Evolutionary conservation across 2,888 invertebrate genomes (phyloP).

Genomic region (Chromoteleia sp.): DNA sequence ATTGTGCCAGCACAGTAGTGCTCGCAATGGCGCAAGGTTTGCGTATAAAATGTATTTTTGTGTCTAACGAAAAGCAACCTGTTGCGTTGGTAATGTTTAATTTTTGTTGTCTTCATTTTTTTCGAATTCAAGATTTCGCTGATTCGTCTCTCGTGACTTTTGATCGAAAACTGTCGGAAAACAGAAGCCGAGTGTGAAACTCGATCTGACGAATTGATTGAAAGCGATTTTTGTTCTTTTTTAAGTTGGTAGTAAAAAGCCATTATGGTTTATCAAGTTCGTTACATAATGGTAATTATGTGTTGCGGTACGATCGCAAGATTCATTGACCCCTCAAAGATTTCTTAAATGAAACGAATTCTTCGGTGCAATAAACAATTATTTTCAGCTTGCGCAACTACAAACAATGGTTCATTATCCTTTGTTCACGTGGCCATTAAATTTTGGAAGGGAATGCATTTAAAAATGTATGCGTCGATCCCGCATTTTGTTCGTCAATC

Average conservation of each 20-base stretch:
- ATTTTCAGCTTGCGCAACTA: conserved; percentile 11
- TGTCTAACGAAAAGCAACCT: conserved; percentile 43
- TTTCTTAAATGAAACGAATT: conserved; percentile 55
- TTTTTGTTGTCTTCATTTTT: neutral
- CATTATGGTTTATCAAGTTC: conserved; percentile 39
- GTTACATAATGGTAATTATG: conserved; percentile 48
- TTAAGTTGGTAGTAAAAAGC: conserved; percentile 3
- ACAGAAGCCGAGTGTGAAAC: neutral
- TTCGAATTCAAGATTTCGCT: neutral
- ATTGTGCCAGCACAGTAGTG: conserved; percentile 17
- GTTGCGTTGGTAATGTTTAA: conserved; percentile 24
- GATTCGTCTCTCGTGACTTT: neutral
- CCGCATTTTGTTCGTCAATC: too few relatives aligned
- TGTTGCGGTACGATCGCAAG: conserved; percentile 20
- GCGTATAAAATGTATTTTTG: conserved; percentile 15
- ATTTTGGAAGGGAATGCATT: neutral
- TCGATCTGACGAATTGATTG: neutral
- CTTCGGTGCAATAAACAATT: conserved; percentile 26
- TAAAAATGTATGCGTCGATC: neutral
- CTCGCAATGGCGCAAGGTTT: conserved; percentile 16
- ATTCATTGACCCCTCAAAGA: conserved; percentile 44
- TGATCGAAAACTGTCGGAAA: neutral
- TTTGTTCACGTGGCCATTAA: neutral
- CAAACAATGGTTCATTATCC: conserved; percentile 20
- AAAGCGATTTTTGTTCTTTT: conserved; percentile 2